Evolutionary conservation across 92 coral and sea anemone genomes (phyloP).

Genomic region (Palythoa grandiflora): DNA sequence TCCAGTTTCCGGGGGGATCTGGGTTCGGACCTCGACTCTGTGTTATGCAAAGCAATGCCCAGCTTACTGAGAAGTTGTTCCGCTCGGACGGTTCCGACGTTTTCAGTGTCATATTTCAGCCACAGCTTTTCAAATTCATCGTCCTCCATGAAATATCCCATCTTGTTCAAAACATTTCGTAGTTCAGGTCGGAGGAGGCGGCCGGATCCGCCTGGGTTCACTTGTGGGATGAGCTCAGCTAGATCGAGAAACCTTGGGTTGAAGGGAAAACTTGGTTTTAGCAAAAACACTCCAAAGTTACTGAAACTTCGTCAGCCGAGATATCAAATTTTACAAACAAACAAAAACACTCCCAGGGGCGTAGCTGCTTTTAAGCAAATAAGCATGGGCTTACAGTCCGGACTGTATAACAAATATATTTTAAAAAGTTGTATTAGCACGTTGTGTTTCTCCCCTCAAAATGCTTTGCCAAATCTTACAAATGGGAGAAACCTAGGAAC

Average conservation of each 20-base stretch:
- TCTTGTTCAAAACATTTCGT: conserved; percentile 92
- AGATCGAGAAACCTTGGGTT: conserved; percentile 86
- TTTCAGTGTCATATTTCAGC: conserved; percentile 97
- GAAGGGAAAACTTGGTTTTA: neutral
- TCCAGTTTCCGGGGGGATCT: conserved; percentile 92
- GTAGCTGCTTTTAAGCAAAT: no score
- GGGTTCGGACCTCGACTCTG: conserved; percentile 64
- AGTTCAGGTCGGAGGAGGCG: conserved; percentile 94
- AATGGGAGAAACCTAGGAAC: no score
- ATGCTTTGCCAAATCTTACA: no score
- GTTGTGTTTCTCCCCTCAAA: no score
- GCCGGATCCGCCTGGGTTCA: conserved; percentile 97
- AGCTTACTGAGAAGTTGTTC: conserved; percentile 88
- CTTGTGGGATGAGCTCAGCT: conserved; percentile 94
- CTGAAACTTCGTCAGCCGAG: no score
- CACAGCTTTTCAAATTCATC: conserved; percentile 98
- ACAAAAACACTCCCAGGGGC: no score
- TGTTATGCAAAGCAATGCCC: conserved; percentile 81
- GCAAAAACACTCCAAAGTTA: neutral
- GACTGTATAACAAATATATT: no score
- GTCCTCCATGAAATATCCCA: conserved; percentile 98
- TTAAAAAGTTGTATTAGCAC: no score
- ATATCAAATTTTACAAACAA: no score
- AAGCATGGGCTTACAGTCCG: no score
- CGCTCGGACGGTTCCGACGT: conserved; percentile 91